Base-by-base conservation (phyloP, 2,888 invertebrate species). In the Adela reaumurella region DNA sequence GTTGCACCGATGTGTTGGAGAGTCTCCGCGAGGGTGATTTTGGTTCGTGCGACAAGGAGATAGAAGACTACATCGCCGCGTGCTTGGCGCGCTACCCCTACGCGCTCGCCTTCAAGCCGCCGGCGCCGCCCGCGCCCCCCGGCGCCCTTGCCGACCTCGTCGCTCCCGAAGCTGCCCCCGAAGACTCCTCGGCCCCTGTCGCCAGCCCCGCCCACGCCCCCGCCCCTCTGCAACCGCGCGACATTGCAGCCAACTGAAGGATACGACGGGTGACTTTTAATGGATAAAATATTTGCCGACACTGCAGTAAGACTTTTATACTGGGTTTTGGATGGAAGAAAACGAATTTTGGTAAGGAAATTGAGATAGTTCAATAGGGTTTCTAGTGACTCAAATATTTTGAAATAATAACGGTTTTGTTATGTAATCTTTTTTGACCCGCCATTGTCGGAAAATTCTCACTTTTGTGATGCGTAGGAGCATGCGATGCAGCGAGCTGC, bases 11-110 rank as follows among this genome's bases (percentile, higher is more conserved):
- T 58, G 88, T 94, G 51, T 79, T 92, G 58, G 86, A 88, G 56
- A 86, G 90, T 55, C 81, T 96, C 60, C 82, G 83, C 56, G 85
- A 84, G 56, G 93, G 92, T 48, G 88, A 90, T 58, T 90, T 96
- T 66, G 94, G 94, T 1, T 70, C 81, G 19, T 88, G 87, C 67
- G 87, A 90, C 52, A 69, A 81, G 35, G 82, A 83, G 56, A 83
- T 84, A 57, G 86, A 86, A 59, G 82, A 84, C 47, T 95, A 89
- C 70, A 83, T 87, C 59, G 73, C 78, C 51, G 83, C 83, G 60
- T 94, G 94, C 70, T 85, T 87, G 63, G 73, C 74, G 58, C 84
- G 82, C 60, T 94, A 90, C 74, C 90, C 91, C 20, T 87, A 88
- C 70, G 90, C 94, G 52, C 84, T 87, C 55, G 87, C 89, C 48